phyloP scores from a whole-genome alignment of 1,140 invertebrate genomes.

The Panonychus citri region DNA sequence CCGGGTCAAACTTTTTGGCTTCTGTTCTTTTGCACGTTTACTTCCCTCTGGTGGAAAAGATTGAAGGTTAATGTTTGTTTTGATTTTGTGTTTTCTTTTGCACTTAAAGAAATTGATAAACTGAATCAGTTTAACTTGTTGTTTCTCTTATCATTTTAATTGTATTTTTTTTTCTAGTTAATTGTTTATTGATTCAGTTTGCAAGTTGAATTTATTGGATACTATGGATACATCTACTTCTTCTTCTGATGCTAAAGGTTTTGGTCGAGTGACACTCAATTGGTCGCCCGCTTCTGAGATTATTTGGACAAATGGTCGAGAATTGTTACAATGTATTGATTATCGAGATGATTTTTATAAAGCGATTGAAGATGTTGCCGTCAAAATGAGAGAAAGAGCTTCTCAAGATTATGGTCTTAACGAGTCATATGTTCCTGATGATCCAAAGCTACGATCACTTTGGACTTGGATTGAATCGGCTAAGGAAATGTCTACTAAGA shows the following conservation, averaged over 20 bases:
- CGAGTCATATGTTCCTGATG: neutral
- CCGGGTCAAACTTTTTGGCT: no score
- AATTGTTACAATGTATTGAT: slow-evolving; percentile 32
- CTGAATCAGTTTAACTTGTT: no score
- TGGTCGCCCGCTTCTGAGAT: slow-evolving; percentile 44
- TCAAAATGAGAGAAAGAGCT: slow-evolving; percentile 44
- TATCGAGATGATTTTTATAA: slow-evolving; percentile 25
- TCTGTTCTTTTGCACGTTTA: no score
- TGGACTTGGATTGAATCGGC: neutral
- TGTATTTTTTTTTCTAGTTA: no score
- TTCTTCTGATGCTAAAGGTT: neutral
- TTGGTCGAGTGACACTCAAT: neutral
- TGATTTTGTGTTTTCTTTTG: no score
- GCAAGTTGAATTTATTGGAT: no score
- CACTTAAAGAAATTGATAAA: no score
- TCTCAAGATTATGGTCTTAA: slow-evolving; percentile 38
- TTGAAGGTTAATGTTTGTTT: no score
- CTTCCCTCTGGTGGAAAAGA: no score
- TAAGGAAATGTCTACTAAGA: neutral
- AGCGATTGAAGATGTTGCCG: slow-evolving; percentile 42
- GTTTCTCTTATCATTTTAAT: no score
- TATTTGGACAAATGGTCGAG: slow-evolving; percentile 45
- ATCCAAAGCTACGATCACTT: neutral
- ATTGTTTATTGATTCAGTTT: no score
- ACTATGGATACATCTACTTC: no score